Conservation (phyloP, 2,797 vertebrate species). For the Gambusia yucatana region DNA sequence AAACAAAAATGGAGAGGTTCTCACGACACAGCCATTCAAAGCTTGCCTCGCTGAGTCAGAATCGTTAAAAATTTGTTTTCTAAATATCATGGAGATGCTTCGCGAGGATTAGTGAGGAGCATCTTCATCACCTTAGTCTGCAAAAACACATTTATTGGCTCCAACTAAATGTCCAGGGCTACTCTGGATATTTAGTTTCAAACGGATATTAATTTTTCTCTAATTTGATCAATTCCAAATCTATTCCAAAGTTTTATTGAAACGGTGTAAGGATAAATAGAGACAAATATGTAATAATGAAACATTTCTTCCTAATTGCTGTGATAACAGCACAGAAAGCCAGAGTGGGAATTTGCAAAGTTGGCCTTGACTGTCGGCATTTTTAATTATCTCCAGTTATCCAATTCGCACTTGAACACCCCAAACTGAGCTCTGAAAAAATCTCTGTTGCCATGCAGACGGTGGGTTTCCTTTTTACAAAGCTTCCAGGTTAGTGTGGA, state of each 20-base stretch:
- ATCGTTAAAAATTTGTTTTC: not conserved
- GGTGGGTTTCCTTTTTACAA: not conserved
- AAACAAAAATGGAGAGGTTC: not conserved
- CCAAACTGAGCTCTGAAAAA: not conserved
- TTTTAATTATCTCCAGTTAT: not conserved
- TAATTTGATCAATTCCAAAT: not conserved
- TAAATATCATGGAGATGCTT: slow-evolving; percentile 23
- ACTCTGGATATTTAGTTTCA: not conserved
- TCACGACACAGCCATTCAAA: not conserved
- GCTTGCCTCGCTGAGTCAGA: not conserved
- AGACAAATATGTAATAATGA: not conserved
- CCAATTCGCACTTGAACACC: not conserved
- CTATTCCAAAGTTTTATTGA: not conserved
- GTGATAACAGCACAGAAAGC: not conserved
- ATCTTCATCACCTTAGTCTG: slow-evolving; percentile 28
- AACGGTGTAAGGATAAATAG: not conserved
- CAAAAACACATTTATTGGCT: slow-evolving; percentile 5
- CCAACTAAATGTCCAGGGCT: not conserved
- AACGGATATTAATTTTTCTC: not conserved
- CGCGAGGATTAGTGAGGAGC: slow-evolving; percentile 20
- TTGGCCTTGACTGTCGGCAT: not conserved
- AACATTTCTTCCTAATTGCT: not conserved
- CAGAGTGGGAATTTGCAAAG: not conserved
- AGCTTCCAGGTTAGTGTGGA: not conserved
- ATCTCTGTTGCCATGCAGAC: not conserved